Percentiles rank a stretch among this genome's conserved stretches.
Evolutionary conservation across 2,797 vertebrate genomes (phyloP).

Genomic region (Anomalospiza imberbis): DNA sequence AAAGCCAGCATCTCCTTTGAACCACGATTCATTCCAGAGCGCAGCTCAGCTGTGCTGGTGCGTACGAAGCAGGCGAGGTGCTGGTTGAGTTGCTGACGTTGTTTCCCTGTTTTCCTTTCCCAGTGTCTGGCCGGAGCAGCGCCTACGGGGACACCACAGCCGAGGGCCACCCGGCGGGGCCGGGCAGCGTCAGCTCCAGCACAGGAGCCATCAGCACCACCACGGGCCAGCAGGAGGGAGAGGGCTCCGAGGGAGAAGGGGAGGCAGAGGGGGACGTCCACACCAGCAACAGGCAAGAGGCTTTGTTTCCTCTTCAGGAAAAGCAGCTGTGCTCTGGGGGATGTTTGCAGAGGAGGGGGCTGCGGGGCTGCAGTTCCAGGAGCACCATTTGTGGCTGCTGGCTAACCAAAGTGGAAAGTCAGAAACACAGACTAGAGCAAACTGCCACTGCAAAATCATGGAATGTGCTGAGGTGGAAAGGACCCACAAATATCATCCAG

Average conservation of each 20-base stretch:
- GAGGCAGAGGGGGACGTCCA: slow-evolving; percentile 93
- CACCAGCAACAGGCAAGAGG: slow-evolving; percentile 92
- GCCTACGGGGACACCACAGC: slow-evolving; percentile 92
- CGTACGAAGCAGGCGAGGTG: background rate
- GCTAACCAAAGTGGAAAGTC: background rate
- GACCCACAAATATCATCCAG: background rate
- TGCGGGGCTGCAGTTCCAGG: rapidly evolving
- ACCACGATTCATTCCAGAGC: rapidly evolving
- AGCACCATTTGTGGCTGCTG: background rate
- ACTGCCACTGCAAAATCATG: background rate
- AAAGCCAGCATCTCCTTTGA: background rate
- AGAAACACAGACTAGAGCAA: background rate
- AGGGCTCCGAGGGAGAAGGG: slow-evolving; percentile 92
- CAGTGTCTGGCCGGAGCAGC: slow-evolving; percentile 96
- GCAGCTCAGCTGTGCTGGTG: background rate
- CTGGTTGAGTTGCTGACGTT: rapidly evolving
- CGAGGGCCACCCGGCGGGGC: slow-evolving; percentile 91
- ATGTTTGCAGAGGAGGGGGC: background rate
- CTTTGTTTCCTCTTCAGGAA: background rate
- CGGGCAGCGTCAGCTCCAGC: slow-evolving; percentile 96
- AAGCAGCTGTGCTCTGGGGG: background rate
- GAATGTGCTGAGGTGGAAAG: background rate
- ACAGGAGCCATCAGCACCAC: slow-evolving; percentile 97
- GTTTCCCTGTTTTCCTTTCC: background rate
- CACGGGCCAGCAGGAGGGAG: slow-evolving; percentile 96